Percentiles rank a stretch among this genome's conserved stretches.
Conservation (phyloP, 2,113 vertebrate species). For the Zosterops borbonicus region DNA sequence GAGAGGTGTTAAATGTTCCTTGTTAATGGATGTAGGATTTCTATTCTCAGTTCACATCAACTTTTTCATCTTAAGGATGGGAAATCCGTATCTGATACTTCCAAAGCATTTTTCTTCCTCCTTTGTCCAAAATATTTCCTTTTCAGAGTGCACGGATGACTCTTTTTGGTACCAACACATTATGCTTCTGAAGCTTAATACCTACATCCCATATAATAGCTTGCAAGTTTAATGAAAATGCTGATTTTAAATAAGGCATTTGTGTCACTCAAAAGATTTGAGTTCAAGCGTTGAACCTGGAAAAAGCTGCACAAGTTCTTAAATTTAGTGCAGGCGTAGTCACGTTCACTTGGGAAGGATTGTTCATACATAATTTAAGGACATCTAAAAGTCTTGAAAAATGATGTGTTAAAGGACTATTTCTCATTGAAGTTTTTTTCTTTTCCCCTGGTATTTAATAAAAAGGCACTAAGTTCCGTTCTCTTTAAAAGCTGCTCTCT, state of each 20-base stretch:
- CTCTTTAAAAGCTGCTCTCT: slow-evolving; percentile 42
- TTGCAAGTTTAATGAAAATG: neutral
- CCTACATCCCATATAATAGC: neutral
- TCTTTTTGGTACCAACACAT: neutral
- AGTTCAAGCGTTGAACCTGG: neutral
- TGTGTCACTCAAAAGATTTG: neutral
- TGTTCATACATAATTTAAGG: slow-evolving; percentile 5
- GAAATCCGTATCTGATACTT: neutral
- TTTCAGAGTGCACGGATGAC: neutral
- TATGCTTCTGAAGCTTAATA: neutral
- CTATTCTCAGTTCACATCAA: neutral
- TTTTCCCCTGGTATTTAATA: neutral
- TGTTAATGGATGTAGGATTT: neutral
- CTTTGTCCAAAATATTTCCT: neutral
- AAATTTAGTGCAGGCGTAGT: neutral
- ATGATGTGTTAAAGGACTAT: neutral
- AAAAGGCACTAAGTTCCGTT: slow-evolving; percentile 39
- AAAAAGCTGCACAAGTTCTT: neutral
- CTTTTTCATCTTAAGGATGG: neutral
- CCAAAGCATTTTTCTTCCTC: neutral
- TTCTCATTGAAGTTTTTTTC: neutral
- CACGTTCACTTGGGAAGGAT: neutral
- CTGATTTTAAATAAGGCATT: neutral
- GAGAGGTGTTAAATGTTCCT: neutral
- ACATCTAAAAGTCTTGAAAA: neutral